These are phyloP conservation scores for Bombus impatiens DNA, from an alignment of 1,140 invertebrate species.

Conservation along the genomic window DNA sequence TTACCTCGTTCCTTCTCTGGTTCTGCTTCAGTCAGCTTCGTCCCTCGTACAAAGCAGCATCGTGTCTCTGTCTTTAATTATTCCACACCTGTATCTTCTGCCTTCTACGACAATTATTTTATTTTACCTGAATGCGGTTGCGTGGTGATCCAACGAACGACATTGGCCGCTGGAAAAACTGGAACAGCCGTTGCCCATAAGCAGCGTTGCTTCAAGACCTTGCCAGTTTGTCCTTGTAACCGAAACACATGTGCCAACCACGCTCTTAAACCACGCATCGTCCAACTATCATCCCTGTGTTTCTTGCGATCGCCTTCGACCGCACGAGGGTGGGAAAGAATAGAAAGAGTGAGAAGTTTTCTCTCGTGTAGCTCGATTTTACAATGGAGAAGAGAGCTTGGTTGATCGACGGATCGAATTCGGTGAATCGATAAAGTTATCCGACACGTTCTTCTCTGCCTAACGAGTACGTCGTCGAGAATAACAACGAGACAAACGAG, in stretches of 20 bases:
- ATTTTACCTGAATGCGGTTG: not conserved
- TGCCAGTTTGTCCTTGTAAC: not conserved
- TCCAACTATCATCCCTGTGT: not conserved
- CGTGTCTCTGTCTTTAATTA: not conserved
- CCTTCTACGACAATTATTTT: not conserved
- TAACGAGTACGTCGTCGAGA: not conserved
- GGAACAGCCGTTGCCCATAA: conserved; percentile 18
- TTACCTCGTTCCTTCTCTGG: not conserved
- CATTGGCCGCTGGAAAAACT: not conserved
- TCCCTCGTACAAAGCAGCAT: not conserved
- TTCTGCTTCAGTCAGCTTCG: not conserved
- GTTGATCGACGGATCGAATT: not conserved
- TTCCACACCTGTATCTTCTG: not conserved
- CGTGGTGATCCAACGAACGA: not conserved
- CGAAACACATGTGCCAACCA: conserved; percentile 12
- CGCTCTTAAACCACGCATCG: not conserved
- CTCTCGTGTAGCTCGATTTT: not conserved
- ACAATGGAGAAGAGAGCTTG: not conserved
- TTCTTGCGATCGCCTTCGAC: too few species aligned
- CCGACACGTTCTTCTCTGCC: accelerated
- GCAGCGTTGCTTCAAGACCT: not conserved
- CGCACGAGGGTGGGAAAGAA: not conserved
- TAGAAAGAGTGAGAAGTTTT: not conserved
- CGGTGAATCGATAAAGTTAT: conserved; percentile 1
- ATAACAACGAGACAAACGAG: not conserved